phyloP scores from a whole-genome alignment of 2,113 vertebrate species.

The Hippoglossus stenolepis region DNA sequence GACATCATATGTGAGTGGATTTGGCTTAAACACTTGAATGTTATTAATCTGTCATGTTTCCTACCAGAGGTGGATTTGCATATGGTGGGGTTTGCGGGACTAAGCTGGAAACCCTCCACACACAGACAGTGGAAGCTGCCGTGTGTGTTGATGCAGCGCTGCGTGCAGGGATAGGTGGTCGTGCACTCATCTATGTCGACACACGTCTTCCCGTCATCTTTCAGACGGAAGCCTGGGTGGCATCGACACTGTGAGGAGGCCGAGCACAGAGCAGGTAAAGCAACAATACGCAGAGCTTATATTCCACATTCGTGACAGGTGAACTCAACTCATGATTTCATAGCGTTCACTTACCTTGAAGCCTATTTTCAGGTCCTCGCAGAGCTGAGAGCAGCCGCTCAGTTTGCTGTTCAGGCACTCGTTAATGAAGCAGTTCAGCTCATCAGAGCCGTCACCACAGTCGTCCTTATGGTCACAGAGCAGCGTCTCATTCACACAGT shows the following conservation, averaged over 20 bases:
- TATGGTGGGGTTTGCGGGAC: slow-evolving; percentile 88
- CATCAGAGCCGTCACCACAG: slow-evolving; percentile 90
- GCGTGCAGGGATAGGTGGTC: slow-evolving; percentile 95
- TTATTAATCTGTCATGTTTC: slow-evolving; percentile 34
- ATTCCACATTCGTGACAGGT: background rate
- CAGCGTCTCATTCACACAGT: slow-evolving; percentile 87
- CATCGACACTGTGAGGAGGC: slow-evolving; percentile 90
- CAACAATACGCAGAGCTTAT: background rate
- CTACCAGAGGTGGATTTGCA: slow-evolving; percentile 95
- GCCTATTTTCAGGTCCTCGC: slow-evolving; percentile 94
- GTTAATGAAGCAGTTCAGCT: slow-evolving; percentile 94
- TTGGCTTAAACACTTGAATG: slow-evolving; percentile 15
- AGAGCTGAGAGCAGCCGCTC: slow-evolving; percentile 96
- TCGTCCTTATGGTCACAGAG: slow-evolving; percentile 92
- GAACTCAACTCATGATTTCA: background rate
- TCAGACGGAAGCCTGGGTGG: slow-evolving; percentile 92
- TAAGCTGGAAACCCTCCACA: slow-evolving; percentile 89
- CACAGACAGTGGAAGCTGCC: slow-evolving; percentile 97
- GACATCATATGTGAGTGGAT: slow-evolving; percentile 22
- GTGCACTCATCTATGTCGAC: slow-evolving; percentile 94
- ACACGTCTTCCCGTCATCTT: slow-evolving; percentile 94
- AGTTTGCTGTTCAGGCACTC: slow-evolving; percentile 94
- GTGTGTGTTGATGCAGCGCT: slow-evolving; percentile 94
- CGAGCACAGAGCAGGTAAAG: slow-evolving; percentile 44
- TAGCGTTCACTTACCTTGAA: slow-evolving; percentile 85